phyloP scores from a whole-genome alignment of 2,113 vertebrate species.

The Cervus canadensis region DNA sequence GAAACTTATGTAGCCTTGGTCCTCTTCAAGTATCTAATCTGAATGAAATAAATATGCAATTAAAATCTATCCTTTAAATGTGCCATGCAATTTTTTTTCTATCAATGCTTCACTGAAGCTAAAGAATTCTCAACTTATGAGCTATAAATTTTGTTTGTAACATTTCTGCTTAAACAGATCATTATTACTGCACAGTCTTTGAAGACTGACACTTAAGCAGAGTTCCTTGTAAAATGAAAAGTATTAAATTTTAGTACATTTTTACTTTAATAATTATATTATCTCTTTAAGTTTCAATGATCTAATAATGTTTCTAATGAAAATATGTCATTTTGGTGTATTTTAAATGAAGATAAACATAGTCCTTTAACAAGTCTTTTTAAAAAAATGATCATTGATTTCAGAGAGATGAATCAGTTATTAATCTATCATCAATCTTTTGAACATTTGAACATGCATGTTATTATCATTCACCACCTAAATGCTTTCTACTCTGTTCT shows the following conservation, averaged over 20 bases:
- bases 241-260: background rate
- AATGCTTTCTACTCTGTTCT: background rate
- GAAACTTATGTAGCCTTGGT: background rate
- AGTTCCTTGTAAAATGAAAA: background rate
- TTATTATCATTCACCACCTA: background rate
- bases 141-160: background rate
- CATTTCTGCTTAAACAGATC: background rate
- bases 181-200: background rate
- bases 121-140: background rate
- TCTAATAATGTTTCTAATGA: background rate
- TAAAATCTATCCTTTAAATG: background rate
- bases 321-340: background rate
- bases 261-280: background rate
- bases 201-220: background rate
- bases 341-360: background rate
- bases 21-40: background rate
- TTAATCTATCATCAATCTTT: background rate
- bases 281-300: background rate
- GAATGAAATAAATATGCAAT: background rate
- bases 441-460: background rate
- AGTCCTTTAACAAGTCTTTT: background rate
- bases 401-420: background rate
- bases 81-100: background rate
- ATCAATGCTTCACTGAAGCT: background rate
- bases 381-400: background rate